Conservation (phyloP, 2,113 vertebrate genomes). For the Tyrannus savana region DNA sequence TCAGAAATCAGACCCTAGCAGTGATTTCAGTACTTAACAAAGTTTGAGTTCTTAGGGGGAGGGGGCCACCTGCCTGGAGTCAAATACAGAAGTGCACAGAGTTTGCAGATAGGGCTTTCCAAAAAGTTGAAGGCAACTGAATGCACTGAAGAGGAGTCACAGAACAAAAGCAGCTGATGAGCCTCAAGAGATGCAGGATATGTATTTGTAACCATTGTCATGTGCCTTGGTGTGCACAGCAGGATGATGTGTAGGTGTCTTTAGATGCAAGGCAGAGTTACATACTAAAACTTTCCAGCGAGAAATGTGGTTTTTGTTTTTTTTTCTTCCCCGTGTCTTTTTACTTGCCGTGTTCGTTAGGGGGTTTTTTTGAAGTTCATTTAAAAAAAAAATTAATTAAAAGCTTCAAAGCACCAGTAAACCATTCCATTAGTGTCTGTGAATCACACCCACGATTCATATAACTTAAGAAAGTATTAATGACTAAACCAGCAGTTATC, state of each 20-base stretch:
- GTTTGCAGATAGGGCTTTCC: background rate
- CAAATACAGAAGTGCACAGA: background rate
- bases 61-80: background rate
- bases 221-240: background rate
- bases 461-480: background rate
- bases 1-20: background rate
- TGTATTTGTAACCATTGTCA: accelerated
- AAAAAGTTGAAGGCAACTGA: background rate
- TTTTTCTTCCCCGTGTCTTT: background rate
- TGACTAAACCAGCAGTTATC: background rate
- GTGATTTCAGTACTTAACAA: background rate
- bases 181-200: background rate
- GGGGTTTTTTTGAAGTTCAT: accelerated
- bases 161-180: background rate
- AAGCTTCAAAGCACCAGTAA: background rate
- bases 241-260: background rate
- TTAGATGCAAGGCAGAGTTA: background rate
- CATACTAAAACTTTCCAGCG: background rate
- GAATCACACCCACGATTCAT: background rate
- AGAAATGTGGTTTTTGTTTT: background rate
- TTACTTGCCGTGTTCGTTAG: background rate
- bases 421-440: background rate
- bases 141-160: background rate
- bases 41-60: background rate
- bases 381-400: background rate